Evolutionary conservation across 23 tunicate genomes (phyloP).

Genomic region (Diplosoma virens): DNA sequence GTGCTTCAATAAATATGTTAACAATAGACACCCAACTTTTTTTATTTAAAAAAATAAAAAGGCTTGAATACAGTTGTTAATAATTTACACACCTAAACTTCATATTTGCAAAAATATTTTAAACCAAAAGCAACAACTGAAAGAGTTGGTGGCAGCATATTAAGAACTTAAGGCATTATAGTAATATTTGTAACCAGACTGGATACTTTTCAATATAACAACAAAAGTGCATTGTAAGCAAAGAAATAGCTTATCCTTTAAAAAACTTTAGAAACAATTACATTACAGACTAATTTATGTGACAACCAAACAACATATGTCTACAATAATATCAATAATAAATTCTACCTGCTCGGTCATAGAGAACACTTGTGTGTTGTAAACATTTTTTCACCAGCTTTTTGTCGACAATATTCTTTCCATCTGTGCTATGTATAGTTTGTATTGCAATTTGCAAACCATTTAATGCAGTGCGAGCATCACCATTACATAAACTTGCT

Average conservation of each 20-base stretch:
- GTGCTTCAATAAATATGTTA: too few relatives aligned
- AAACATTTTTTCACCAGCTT: constrained; percentile 44
- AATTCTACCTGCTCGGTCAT: constrained; percentile 61
- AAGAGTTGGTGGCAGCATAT: too few relatives aligned
- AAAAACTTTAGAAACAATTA: too few relatives aligned
- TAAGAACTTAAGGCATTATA: too few relatives aligned
- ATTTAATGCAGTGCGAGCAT: constrained; percentile 74
- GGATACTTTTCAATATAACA: neutral
- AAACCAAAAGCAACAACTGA: too few relatives aligned
- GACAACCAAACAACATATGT: neutral
- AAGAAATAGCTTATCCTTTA: too few relatives aligned
- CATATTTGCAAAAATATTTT: too few relatives aligned
- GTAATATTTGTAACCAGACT: too few relatives aligned
- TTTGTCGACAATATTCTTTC: neutral
- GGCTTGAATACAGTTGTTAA: too few relatives aligned
- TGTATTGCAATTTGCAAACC: constrained; percentile 63
- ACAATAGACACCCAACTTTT: too few relatives aligned
- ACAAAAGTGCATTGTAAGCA: neutral
- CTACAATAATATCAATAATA: neutral
- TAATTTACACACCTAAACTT: too few relatives aligned
- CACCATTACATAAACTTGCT: constrained; percentile 70
- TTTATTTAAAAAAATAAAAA: too few relatives aligned
- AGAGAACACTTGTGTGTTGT: constrained; percentile 43
- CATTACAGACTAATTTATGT: neutral
- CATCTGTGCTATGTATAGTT: neutral